Conservation (phyloP, 2,113 vertebrate genomes). For the Osmerus eperlanus region DNA sequence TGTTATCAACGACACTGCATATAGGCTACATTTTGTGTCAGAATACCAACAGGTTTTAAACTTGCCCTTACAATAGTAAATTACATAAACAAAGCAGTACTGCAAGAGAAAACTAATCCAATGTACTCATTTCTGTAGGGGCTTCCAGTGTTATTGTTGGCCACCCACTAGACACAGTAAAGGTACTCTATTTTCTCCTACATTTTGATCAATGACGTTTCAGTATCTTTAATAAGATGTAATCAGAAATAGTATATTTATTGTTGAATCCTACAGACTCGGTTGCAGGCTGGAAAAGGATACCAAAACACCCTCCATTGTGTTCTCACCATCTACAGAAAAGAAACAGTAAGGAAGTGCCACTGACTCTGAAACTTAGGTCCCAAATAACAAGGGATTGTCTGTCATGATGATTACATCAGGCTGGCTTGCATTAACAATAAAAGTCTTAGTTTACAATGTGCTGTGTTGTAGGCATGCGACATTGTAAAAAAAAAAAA, state of each 20-base stretch:
- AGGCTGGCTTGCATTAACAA: too few species aligned
- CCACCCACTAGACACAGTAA: constrained; percentile 78
- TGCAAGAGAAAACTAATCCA: not conserved
- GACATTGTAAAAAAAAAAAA: too few species aligned
- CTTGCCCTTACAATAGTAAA: too few species aligned
- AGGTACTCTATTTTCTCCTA: constrained; percentile 50
- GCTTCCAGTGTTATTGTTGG: constrained; percentile 75
- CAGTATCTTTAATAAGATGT: not conserved
- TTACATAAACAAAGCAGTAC: constrained; percentile 15
- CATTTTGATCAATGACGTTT: not conserved
- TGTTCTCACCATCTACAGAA: constrained; percentile 82
- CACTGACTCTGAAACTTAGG: not conserved
- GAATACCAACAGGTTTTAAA: too few species aligned
- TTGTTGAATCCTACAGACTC: constrained; percentile 73
- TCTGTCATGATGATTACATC: not conserved
- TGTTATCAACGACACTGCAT: too few species aligned
- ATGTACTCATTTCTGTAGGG: constrained; percentile 48
- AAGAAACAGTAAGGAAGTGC: constrained; percentile 82
- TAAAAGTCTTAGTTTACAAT: too few species aligned
- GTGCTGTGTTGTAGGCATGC: too few species aligned
- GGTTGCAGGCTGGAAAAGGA: constrained; percentile 86
- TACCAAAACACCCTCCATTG: constrained; percentile 83
- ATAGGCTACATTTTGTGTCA: too few species aligned
- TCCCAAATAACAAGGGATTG: not conserved
- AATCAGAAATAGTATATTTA: not conserved